These are phyloP conservation scores for Unio pictorum DNA, from an alignment of 2,888 invertebrate species.

Conservation along the genomic window DNA sequence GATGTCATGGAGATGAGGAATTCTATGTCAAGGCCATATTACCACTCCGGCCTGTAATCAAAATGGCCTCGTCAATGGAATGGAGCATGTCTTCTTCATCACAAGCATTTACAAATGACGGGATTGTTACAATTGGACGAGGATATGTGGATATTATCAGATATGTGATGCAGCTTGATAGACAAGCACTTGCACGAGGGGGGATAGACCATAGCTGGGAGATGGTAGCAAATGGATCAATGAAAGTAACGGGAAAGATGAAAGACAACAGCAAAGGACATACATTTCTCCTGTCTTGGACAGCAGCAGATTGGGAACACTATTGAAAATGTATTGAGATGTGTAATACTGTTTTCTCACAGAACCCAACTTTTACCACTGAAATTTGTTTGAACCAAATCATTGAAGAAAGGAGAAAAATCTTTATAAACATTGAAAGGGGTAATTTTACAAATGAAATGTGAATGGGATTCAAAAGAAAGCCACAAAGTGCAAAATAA, in stretches of 20 bases:
- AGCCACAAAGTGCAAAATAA: too few species aligned
- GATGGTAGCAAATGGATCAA: slow-evolving; percentile 13
- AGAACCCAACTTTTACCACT: too few species aligned
- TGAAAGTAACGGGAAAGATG: not conserved
- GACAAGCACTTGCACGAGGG: slow-evolving; percentile 9
- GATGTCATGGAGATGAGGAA: slow-evolving; percentile 71
- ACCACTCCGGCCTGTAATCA: slow-evolving; percentile 32
- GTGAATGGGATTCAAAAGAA: too few species aligned
- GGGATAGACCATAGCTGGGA: slow-evolving; percentile 21
- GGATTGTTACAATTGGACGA: slow-evolving; percentile 53
- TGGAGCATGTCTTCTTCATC: slow-evolving; percentile 7
- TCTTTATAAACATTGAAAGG: too few species aligned
- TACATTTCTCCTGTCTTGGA: slow-evolving; percentile 57
- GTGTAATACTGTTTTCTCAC: too few species aligned
- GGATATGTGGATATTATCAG: slow-evolving; percentile 52
- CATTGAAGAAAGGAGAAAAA: too few species aligned
- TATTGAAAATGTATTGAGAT: slow-evolving; percentile 29
- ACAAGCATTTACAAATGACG: slow-evolving; percentile 20
- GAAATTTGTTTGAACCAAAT: too few species aligned
- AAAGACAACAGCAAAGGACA: slow-evolving; percentile 28
- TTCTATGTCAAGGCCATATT: slow-evolving; percentile 57
- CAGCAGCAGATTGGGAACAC: slow-evolving; percentile 55
- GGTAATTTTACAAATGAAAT: too few species aligned
- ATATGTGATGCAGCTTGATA: slow-evolving; percentile 16
- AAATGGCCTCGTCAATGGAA: slow-evolving; percentile 5